Conservation (phyloP, 2,797 vertebrate genomes). For the Tympanoctomys barrerae region DNA sequence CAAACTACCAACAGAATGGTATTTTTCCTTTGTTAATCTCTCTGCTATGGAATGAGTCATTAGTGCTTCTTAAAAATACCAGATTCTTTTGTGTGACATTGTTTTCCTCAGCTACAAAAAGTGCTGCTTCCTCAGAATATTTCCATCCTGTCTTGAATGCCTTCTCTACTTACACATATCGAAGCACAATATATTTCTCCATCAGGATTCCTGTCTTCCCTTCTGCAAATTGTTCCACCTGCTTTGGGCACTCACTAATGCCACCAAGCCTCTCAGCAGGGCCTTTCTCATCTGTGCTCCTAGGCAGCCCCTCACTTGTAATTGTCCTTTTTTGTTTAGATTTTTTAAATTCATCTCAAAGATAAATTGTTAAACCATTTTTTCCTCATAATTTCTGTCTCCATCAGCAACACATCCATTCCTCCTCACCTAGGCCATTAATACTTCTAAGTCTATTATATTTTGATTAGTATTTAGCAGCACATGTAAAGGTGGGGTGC, state of each 20-base stretch:
- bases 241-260: not conserved
- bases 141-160: not conserved
- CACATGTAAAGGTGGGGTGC: not conserved
- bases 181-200: not conserved
- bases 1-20: not conserved
- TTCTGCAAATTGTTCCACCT: not conserved
- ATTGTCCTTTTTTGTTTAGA: not conserved
- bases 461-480: not conserved
- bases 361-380: not conserved
- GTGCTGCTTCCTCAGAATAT: not conserved
- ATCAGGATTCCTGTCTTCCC: not conserved
- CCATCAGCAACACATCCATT: not conserved
- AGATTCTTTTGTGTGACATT: not conserved
- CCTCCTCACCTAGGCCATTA: not conserved
- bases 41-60: not conserved
- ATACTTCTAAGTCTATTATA: not conserved
- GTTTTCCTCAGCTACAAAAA: not conserved
- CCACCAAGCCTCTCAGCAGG: not conserved
- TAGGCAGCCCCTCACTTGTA: not conserved
- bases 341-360: constrained; percentile 8
- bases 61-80: not conserved
- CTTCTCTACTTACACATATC: not conserved
- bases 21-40: not conserved
- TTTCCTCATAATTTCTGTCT: not conserved
- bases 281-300: not conserved